Percentiles rank a stretch among this genome's conserved stretches.
phyloP scores from a whole-genome alignment of 2,888 invertebrate genomes.

The Diplolepis rosae region DNA sequence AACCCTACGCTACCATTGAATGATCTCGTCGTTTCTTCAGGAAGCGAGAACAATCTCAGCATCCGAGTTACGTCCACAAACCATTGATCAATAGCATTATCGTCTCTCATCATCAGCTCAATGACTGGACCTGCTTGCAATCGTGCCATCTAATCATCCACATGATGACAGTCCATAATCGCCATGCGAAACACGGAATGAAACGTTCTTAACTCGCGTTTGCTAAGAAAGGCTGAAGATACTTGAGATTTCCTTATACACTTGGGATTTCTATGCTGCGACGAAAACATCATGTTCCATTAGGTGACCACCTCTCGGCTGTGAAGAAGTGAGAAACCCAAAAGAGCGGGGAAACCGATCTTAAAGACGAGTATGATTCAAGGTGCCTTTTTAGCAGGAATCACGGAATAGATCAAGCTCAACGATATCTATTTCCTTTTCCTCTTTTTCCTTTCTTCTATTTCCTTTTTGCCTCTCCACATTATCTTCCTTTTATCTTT shows the following conservation, averaged over 20 bases:
- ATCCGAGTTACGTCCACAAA: constrained; percentile 14
- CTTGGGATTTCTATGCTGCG: background rate
- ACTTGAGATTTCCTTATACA: background rate
- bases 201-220: background rate
- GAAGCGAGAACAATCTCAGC: constrained; percentile 8
- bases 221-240: background rate
- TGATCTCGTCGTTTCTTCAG: constrained; percentile 52
- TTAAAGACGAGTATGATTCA: background rate
- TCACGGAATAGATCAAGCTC: background rate
- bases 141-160: constrained; percentile 3
- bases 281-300: background rate
- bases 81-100: background rate
- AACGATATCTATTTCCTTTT: background rate
- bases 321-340: constrained; percentile 6
- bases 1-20: constrained; percentile 63
- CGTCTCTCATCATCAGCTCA: constrained; percentile 18
- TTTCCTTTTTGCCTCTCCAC: constrained; percentile 38
- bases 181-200: background rate
- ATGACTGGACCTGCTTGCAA: constrained; percentile 1
- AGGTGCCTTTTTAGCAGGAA: background rate
- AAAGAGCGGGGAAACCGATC: background rate
- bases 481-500: constrained; percentile 39
- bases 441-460: background rate
- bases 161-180: background rate
- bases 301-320: constrained; percentile 7